Base-by-base conservation (phyloP, 2,888 invertebrate species). In the Entomobrya proxima region DNA sequence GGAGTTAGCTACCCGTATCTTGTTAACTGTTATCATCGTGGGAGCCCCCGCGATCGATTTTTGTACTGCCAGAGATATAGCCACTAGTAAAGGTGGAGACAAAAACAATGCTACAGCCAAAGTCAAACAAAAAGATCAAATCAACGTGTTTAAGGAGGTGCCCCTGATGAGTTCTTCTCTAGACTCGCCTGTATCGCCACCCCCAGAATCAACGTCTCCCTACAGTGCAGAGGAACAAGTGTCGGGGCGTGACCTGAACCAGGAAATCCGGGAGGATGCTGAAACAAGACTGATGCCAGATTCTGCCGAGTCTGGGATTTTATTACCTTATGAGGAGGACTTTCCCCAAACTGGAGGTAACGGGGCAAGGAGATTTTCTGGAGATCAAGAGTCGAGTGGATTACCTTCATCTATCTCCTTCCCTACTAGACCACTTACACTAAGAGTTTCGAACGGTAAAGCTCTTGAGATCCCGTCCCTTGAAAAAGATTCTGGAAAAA, bases 1-100 rank as follows among this genome's bases (percentile, higher is more conserved):
- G 88, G 88, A 87, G 82, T 85, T 88, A 89, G 74, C 85, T 76
- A 86, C 86, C 88, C 89, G 88, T 89, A 85, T 88, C 89, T 50
- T 88, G 67, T 82, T 89, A 88, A 89, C 89, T 88, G 88, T 89
- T 84, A 55, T 86, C 35, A 85, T 89, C 77, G 72, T 88, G 77
- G 86, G 86, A 85, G 67, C 82, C 72, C 32, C 47, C 75, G 61
- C 79, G 47, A 52, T 85, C 37, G 67, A 84, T 84, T 44, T 40
- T 35, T 84, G 69, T n/a, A 30, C 13, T 11, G 85, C 78, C 37
- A 37, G 72, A 50, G 15, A 37, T 37, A 50, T 52, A 50, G 35
- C 47, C 2, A 13, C 61, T 11, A 18, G 30, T 13, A 27, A n/a
- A 0, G 40, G 7, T 27, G 15, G 72, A 2, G 58, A 50, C 3